Evolutionary conservation across 2,888 invertebrate species (phyloP).

Genomic region (Drosophila antonietae): DNA sequence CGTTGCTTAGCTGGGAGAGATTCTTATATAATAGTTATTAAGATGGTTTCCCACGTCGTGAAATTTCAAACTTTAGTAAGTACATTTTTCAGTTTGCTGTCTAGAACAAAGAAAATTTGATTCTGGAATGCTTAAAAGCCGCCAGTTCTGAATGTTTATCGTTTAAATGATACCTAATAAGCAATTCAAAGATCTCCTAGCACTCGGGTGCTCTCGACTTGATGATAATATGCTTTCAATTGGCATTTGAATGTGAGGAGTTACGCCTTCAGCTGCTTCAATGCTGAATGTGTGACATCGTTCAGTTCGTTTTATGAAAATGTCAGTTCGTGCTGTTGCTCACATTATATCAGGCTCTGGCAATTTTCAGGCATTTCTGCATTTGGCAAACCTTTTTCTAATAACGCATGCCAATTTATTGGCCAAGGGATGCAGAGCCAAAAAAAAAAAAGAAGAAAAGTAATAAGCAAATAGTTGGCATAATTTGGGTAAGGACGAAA

Average conservation of each 20-base stretch:
- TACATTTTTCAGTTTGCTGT: too few species aligned
- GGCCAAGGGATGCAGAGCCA: conserved; percentile 13
- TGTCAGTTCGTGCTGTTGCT: conserved; percentile 37
- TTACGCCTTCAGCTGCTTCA: conserved; percentile 28
- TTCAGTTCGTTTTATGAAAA: conserved; percentile 23
- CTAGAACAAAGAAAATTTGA: neutral
- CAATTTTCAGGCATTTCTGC: conserved; percentile 65
- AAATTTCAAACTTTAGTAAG: too few species aligned
- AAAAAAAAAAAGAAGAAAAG: conserved; percentile 39
- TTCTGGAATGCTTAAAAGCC: neutral
- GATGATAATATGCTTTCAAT: conserved; percentile 15
- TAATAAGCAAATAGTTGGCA: conserved; percentile 79
- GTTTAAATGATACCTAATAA: conserved; percentile 4
- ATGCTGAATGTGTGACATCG: conserved; percentile 6
- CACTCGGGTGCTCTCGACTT: conserved; percentile 6
- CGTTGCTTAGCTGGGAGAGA: too few species aligned
- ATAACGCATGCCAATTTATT: conserved; percentile 73
- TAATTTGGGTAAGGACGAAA: conserved; percentile 59
- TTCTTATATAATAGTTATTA: too few species aligned
- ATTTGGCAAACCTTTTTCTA: conserved; percentile 76
- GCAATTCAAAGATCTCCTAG: conserved; percentile 6
- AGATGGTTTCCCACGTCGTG: too few species aligned
- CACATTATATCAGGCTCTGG: conserved; percentile 40
- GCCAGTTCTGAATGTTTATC: neutral
- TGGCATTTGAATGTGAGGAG: conserved; percentile 38